These are phyloP conservation scores for Phthorimaea operculella DNA, from an alignment of 1,140 invertebrate genomes.

Conservation along the genomic window DNA sequence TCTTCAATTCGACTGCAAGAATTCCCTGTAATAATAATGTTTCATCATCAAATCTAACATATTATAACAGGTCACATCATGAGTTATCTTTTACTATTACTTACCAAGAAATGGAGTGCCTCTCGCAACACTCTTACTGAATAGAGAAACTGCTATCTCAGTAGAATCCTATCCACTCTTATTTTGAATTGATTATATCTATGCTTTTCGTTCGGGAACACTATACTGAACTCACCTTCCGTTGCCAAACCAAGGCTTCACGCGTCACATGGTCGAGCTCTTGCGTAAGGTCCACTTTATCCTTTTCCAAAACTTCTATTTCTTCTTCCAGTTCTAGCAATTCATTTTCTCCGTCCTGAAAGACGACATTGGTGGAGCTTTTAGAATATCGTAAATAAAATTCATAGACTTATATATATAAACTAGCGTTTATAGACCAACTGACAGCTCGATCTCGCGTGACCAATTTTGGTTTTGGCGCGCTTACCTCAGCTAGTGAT, in stretches of 20 bases:
- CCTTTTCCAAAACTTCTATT: constrained; percentile 73
- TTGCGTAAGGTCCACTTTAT: constrained; percentile 72
- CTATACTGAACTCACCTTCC: constrained; percentile 71
- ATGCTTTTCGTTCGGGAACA: too few relatives aligned
- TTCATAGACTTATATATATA: too few relatives aligned
- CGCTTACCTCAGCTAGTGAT: too few relatives aligned
- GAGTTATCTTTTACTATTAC: not conserved
- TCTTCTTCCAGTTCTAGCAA: constrained; percentile 74
- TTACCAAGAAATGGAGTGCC: not conserved
- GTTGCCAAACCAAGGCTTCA: constrained; percentile 81
- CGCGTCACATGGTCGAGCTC: constrained; percentile 73
- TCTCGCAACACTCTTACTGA: too few relatives aligned
- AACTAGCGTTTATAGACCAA: too few relatives aligned
- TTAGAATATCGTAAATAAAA: too few relatives aligned
- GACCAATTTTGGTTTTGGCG: too few relatives aligned
- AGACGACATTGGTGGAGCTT: constrained; percentile 14
- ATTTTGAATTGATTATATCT: too few relatives aligned
- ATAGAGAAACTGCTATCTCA: too few relatives aligned
- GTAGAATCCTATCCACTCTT: too few relatives aligned
- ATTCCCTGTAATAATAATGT: constrained; percentile 62
- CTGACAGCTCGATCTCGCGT: too few relatives aligned
- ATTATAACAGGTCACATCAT: not conserved
- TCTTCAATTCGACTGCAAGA: constrained; percentile 75
- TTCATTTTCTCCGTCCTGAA: constrained; percentile 73
- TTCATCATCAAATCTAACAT: not conserved